Percentiles rank a stretch among this genome's conserved stretches.
Conservation (phyloP, 2,797 vertebrate genomes). For the Vireo griseus region DNA sequence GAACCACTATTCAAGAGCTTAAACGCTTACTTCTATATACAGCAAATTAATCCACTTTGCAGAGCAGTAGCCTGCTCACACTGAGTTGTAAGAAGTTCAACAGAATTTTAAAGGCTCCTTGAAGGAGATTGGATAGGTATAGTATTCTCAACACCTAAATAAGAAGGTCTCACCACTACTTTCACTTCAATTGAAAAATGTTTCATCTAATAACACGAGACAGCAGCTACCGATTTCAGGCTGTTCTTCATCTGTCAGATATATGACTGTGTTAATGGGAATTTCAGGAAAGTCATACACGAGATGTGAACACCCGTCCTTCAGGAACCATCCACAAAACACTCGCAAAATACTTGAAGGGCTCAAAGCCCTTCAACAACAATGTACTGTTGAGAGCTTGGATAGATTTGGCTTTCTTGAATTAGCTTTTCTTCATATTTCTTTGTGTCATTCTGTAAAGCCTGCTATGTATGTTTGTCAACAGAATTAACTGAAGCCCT, state of each 20-base stretch:
- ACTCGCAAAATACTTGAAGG: background rate
- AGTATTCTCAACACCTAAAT: background rate
- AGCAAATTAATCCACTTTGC: background rate
- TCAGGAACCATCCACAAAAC: background rate
- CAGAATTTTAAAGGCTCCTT: background rate
- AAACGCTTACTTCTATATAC: slow-evolving; percentile 15
- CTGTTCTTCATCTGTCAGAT: background rate
- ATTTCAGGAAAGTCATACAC: background rate
- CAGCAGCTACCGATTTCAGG: background rate
- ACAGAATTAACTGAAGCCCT: background rate
- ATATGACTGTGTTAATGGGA: background rate
- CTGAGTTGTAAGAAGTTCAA: background rate
- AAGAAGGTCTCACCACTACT: background rate
- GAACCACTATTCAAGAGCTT: background rate
- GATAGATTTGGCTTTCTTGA: background rate
- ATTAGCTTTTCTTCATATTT: background rate
- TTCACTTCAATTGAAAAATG: background rate
- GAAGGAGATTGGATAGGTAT: background rate
- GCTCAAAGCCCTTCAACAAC: background rate
- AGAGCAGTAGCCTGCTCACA: background rate
- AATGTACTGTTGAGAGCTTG: background rate
- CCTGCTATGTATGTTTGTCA: background rate
- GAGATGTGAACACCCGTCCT: background rate
- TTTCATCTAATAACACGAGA: background rate
- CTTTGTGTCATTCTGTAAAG: background rate